These are phyloP conservation scores for Mustela nigripes DNA, from an alignment of 2,113 vertebrate species.

Conservation along the genomic window DNA sequence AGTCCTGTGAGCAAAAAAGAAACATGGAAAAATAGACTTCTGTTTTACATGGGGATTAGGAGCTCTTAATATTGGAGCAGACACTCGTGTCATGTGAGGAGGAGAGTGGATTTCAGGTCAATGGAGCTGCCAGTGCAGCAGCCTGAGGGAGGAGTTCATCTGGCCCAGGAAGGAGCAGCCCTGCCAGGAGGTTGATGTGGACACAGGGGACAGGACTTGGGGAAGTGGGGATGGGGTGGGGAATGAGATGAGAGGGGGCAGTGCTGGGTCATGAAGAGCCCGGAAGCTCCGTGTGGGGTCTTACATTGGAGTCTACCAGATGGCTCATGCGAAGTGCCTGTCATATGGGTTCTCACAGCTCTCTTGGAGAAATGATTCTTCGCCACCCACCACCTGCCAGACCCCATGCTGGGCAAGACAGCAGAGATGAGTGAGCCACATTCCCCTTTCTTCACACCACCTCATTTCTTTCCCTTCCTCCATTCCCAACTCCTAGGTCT, in stretches of 20 bases:
- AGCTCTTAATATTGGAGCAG: background rate
- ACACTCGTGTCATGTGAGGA: background rate
- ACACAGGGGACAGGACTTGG: background rate
- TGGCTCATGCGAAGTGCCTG: background rate
- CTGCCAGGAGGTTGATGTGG: background rate
- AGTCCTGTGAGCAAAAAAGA: background rate
- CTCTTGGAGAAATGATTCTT: background rate
- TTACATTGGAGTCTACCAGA: background rate
- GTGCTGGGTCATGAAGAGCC: background rate
- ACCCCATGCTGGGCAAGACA: background rate
- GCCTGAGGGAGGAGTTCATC: fast-evolving
- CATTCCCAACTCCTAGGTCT: background rate
- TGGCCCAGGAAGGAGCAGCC: background rate
- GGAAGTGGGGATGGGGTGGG: background rate
- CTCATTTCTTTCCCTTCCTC: background rate
- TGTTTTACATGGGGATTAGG: fast-evolving
- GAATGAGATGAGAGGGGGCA: background rate
- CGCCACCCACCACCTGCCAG: background rate
- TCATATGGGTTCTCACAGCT: no score
- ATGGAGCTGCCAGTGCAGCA: background rate
- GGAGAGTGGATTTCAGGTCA: background rate
- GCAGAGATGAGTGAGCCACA: background rate
- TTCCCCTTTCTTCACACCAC: background rate
- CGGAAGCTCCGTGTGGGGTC: background rate
- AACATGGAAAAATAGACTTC: no score